These are phyloP conservation scores for Drosophila prolongata DNA, from an alignment of 2,888 invertebrate genomes.

Conservation along the genomic window DNA sequence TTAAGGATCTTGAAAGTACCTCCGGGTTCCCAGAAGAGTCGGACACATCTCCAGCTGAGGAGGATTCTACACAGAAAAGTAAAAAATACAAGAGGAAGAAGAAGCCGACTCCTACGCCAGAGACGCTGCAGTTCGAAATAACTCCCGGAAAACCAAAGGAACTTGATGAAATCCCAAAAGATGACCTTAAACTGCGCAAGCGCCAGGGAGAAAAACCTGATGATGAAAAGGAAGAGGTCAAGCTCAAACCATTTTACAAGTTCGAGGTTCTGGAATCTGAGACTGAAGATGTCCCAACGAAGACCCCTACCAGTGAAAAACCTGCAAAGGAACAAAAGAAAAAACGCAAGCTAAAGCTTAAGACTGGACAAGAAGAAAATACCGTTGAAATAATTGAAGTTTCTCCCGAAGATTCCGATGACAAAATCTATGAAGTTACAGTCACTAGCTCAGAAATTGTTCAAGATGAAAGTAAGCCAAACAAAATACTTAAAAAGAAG, in stretches of 20 bases:
- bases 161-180: conserved; percentile 59
- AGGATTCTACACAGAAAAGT: conserved; percentile 72
- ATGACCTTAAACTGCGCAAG: conserved; percentile 77
- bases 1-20: conserved; percentile 32
- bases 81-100: conserved; percentile 78
- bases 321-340: conserved; percentile 71
- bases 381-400: conserved; percentile 83
- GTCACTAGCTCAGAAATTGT: conserved; percentile 58
- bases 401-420: conserved; percentile 60
- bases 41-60: conserved; percentile 17
- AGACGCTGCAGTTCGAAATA: conserved; percentile 66
- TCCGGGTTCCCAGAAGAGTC: conserved; percentile 21
- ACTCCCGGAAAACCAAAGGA: conserved; percentile 81
- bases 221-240: conserved; percentile 50
- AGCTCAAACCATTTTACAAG: conserved; percentile 68
- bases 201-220: conserved; percentile 57
- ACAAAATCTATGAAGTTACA: conserved; percentile 67
- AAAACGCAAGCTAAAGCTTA: conserved; percentile 82
- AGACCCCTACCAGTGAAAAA: conserved; percentile 64
- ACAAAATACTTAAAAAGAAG: conserved; percentile 72
- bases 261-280: conserved; percentile 74
- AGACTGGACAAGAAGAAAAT: conserved; percentile 83
- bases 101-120: conserved; percentile 56
- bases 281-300: conserved; percentile 56
- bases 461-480: conserved; percentile 45